phyloP scores from a whole-genome alignment of 2,888 invertebrate genomes.

The Antitype chi region DNA sequence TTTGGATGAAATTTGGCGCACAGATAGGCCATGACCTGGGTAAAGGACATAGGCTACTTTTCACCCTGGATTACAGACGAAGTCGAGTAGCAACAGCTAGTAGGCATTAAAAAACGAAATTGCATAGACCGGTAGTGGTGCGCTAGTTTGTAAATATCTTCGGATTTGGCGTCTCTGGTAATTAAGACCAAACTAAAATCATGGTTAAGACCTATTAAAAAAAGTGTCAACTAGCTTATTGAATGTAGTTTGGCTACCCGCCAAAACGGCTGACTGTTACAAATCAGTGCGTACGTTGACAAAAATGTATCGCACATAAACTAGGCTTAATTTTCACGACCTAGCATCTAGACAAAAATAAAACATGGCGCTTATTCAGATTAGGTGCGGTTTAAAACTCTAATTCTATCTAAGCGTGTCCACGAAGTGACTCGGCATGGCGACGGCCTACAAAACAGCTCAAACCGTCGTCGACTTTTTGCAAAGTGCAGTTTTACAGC shows the following conservation, averaged over 20 bases:
- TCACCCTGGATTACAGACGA: no score
- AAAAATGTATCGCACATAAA: constrained; percentile 54
- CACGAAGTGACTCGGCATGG: background rate
- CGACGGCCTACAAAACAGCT: background rate
- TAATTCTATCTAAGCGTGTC: background rate
- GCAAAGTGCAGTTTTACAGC: no score
- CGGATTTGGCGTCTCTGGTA: background rate
- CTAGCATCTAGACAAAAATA: constrained; percentile 29
- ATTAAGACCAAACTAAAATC: background rate
- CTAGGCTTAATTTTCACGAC: constrained; percentile 28
- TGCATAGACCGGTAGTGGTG: background rate
- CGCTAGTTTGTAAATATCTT: no score
- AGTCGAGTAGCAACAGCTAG: no score
- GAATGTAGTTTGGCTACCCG: constrained; percentile 62
- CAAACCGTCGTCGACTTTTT: background rate
- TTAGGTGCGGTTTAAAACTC: background rate
- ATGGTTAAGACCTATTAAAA: background rate
- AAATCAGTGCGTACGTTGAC: constrained; percentile 49
- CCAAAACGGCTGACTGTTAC: constrained; percentile 64
- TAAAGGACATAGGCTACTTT: no score
- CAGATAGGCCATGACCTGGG: no score
- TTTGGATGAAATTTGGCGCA: no score
- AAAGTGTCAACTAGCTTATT: constrained; percentile 23
- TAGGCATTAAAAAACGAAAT: background rate
- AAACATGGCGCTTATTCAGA: constrained; percentile 24